These are phyloP conservation scores for Hirtodrosophila histrioides DNA, from an alignment of 2,888 invertebrate species.

Conservation along the genomic window DNA sequence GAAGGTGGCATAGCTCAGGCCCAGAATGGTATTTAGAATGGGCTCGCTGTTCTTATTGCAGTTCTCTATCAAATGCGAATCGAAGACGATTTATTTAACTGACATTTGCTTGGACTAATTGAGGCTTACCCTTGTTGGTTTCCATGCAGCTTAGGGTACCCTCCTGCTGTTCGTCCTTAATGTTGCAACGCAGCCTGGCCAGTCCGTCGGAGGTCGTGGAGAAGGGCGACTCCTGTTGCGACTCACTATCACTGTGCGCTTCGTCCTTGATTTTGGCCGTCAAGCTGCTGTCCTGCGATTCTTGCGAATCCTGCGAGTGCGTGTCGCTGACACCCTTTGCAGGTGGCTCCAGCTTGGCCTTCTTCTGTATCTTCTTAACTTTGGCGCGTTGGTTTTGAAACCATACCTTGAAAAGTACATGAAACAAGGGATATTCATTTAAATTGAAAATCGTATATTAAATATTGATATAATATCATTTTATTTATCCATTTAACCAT, in stretches of 20 bases:
- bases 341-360: slow-evolving; percentile 86
- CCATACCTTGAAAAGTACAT: slow-evolving; percentile 85
- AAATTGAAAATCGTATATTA: too few relatives aligned
- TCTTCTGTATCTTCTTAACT: slow-evolving; percentile 89
- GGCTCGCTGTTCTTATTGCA: slow-evolving; percentile 84
- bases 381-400: slow-evolving; percentile 88
- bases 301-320: slow-evolving; percentile 84
- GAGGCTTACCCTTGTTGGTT: slow-evolving; percentile 82
- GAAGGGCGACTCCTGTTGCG: slow-evolving; percentile 82
- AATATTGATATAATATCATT: too few relatives aligned
- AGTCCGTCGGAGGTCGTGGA: slow-evolving; percentile 70
- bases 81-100: neutral
- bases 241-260: slow-evolving; percentile 86
- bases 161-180: slow-evolving; percentile 84
- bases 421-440: neutral
- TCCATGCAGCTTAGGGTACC: slow-evolving; percentile 82
- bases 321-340: slow-evolving; percentile 83
- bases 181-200: slow-evolving; percentile 75
- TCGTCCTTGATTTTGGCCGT: slow-evolving; percentile 87
- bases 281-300: slow-evolving; percentile 85
- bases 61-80: slow-evolving; percentile 74
- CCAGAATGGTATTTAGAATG: slow-evolving; percentile 83
- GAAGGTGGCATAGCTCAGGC: slow-evolving; percentile 84
- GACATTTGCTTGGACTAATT: neutral
- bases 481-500: too few relatives aligned